Conservation (phyloP, 2,888 invertebrate species). For the Pediacus dermestoides region DNA sequence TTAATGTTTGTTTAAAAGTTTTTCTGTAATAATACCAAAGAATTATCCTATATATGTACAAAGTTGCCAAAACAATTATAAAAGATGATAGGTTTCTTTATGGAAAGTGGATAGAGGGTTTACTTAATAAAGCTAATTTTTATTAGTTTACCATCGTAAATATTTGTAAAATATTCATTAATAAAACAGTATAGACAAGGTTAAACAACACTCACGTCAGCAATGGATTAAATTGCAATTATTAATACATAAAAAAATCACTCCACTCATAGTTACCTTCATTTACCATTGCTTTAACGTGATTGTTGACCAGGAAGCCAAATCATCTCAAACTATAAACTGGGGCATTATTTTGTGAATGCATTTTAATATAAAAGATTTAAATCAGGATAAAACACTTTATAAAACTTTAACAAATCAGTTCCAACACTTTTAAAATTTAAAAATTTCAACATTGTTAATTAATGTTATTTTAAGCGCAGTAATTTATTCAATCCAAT, state of each 20-base stretch:
- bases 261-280: conserved; percentile 47
- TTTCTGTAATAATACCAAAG: too few species aligned
- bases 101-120: too few species aligned
- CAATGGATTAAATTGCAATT: conserved; percentile 46
- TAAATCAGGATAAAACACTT: conserved; percentile 23
- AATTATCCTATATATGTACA: too few species aligned
- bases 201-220: conserved; percentile 51
- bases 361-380: conserved; percentile 32
- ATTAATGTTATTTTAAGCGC: conserved; percentile 7
- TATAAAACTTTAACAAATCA: conserved; percentile 36
- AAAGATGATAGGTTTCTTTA: too few species aligned
- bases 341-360: conserved; percentile 32
- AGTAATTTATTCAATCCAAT: conserved; percentile 32
- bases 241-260: conserved; percentile 32
- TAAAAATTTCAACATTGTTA: conserved; percentile 23
- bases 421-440: conserved; percentile 34
- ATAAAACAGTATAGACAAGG: too few species aligned
- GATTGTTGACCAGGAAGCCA: conserved; percentile 42
- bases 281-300: conserved; percentile 49
- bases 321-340: conserved; percentile 29
- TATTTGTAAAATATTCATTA: too few species aligned
- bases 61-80: too few species aligned
- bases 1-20: too few species aligned
- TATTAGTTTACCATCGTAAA: too few species aligned
- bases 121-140: too few species aligned